Conservation (phyloP, 2,888 invertebrate genomes). For the Noctua fimbriata region DNA sequence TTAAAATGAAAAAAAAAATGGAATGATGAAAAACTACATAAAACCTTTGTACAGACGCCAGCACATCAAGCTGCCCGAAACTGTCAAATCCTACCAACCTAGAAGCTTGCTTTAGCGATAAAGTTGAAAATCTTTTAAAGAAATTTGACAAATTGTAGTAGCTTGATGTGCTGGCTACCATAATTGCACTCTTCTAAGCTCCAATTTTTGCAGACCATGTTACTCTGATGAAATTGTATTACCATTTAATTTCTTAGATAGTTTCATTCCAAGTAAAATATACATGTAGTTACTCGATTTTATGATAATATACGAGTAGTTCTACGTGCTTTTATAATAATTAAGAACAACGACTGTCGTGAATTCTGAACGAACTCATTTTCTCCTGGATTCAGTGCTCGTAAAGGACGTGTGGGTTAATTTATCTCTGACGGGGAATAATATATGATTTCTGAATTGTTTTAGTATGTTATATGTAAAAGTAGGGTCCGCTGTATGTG, state of each 20-base stretch:
- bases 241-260: conserved; percentile 25
- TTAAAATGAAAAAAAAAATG: not conserved
- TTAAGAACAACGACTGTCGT: conserved; percentile 48
- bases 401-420: conserved; percentile 35
- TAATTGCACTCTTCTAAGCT: not conserved
- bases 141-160: too few species aligned
- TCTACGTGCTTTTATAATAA: conserved; percentile 42
- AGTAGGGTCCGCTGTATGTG: not conserved
- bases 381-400: conserved; percentile 32
- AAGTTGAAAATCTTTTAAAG: too few species aligned
- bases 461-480: not conserved
- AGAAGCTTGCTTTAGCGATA: too few species aligned
- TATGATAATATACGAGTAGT: conserved; percentile 41
- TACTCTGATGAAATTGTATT: conserved; percentile 1
- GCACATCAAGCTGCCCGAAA: too few species aligned
- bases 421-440: conserved; percentile 31
- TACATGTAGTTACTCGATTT: conserved; percentile 34
- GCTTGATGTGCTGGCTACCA: too few species aligned
- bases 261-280: conserved; percentile 39
- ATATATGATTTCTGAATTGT: conserved; percentile 11
- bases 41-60: too few species aligned
- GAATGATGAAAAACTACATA: not conserved
- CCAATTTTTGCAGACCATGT: not conserved
- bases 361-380: conserved; percentile 42
- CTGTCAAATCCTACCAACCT: too few species aligned